Conservation (phyloP, 1,140 invertebrate genomes). For the Drosophila setifemur region DNA sequence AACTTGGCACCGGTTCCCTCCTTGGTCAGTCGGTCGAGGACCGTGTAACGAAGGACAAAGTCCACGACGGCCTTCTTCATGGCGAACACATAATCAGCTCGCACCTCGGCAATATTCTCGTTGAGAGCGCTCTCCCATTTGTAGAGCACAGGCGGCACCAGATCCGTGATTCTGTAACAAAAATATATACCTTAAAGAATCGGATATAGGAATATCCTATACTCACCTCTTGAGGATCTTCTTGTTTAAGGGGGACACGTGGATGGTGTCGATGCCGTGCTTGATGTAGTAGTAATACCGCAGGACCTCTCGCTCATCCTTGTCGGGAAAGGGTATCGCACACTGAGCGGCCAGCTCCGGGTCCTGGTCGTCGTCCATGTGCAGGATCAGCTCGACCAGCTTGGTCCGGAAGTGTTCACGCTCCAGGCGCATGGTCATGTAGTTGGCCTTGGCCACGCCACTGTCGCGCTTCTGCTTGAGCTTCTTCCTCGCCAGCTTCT, state of each 20-base stretch:
- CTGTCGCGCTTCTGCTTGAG: constrained; percentile 3
- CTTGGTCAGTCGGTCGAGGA: constrained; percentile 47
- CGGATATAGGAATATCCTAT: accelerated
- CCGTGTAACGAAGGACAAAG: constrained; percentile 92
- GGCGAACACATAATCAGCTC: constrained; percentile 91
- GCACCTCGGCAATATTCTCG: constrained; percentile 86
- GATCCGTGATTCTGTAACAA: constrained; percentile 74
- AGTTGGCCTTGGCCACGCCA: constrained; percentile 38
- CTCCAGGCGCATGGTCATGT: constrained; percentile 85
- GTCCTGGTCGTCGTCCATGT: constrained; percentile 80
- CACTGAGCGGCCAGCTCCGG: constrained; percentile 62
- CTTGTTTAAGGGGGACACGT: constrained; percentile 90
- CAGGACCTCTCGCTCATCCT: constrained; percentile 87
- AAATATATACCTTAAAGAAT: too few relatives aligned
- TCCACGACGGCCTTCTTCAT: constrained; percentile 95
- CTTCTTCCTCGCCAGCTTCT: constrained; percentile 9
- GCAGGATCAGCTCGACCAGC: constrained; percentile 89
- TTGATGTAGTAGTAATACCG: constrained; percentile 95
- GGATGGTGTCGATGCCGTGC: constrained; percentile 93
- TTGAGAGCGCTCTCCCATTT: constrained; percentile 85
- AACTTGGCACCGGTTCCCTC: constrained; percentile 81
- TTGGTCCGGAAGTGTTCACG: constrained; percentile 91
- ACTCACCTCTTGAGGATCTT: constrained; percentile 85
- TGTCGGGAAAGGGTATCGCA: constrained; percentile 83
- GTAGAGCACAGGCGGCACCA: constrained; percentile 84